These are phyloP conservation scores for Ageneiosus marmoratus DNA, from an alignment of 2,113 vertebrate genomes.

Conservation along the genomic window DNA sequence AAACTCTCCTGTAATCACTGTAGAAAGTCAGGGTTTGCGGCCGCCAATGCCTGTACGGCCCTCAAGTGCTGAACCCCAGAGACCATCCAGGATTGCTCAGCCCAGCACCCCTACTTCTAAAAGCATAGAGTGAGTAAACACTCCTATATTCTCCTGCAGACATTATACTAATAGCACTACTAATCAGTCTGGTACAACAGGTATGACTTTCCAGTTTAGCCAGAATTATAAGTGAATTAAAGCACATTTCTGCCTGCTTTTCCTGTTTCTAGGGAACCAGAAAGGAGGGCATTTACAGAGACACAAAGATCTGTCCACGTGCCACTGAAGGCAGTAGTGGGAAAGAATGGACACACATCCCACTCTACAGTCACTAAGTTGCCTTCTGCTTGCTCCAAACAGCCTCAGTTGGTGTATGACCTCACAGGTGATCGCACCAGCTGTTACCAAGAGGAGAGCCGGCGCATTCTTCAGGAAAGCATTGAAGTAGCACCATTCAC, in stretches of 20 bases:
- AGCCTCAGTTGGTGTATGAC: conserved; percentile 54
- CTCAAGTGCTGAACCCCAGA: conserved; percentile 82
- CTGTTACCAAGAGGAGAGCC: conserved; percentile 84
- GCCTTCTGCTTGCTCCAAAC: conserved; percentile 72
- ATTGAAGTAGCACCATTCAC: conserved; percentile 85
- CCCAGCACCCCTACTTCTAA: conserved; percentile 81
- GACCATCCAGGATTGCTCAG: conserved; percentile 77
- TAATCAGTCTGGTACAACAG: background rate
- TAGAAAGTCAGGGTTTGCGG: conserved; percentile 80
- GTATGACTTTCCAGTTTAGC: background rate
- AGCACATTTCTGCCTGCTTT: conserved; percentile 29
- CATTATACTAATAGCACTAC: background rate
- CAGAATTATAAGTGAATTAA: background rate
- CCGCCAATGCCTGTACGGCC: conserved; percentile 83
- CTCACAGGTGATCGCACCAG: conserved; percentile 70
- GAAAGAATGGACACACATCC: conserved; percentile 77
- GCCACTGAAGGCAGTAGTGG: conserved; percentile 69
- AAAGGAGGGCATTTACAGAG: conserved; percentile 78
- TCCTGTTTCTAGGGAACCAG: conserved; percentile 74
- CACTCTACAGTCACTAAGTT: conserved; percentile 76
- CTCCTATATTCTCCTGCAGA: background rate
- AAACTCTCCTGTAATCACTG: conserved; percentile 78
- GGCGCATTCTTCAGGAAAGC: conserved; percentile 84
- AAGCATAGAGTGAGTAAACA: conserved; percentile 77
- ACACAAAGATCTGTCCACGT: conserved; percentile 67